These are phyloP conservation scores for Conger conger DNA, from an alignment of 2,113 vertebrate species.

Conservation along the genomic window DNA sequence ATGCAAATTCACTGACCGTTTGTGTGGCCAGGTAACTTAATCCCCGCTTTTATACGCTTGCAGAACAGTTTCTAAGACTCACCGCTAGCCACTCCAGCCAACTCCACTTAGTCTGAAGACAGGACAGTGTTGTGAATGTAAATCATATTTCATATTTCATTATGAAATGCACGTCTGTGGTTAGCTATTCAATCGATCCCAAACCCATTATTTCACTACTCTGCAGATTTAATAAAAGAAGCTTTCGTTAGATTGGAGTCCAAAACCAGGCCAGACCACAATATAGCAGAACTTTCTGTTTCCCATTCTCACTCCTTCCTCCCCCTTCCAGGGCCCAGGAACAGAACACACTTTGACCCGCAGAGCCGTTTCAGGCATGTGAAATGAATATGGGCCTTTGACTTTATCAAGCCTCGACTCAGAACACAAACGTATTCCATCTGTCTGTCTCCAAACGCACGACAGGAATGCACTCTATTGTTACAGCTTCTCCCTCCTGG, in stretches of 20 bases:
- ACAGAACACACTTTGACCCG: slow-evolving; percentile 62
- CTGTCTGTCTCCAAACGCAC: slow-evolving; percentile 61
- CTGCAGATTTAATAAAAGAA: background rate
- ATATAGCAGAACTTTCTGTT: background rate
- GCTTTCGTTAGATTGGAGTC: background rate
- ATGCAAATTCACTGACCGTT: slow-evolving; percentile 19
- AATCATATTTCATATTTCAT: background rate
- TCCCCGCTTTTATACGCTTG: background rate
- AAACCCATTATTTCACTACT: background rate
- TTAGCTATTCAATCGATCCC: background rate
- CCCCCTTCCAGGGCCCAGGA: slow-evolving; percentile 43
- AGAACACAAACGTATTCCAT: slow-evolving; percentile 36
- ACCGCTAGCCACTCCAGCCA: background rate
- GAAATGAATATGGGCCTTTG: slow-evolving; percentile 49
- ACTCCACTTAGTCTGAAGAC: background rate
- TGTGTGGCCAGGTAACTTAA: background rate
- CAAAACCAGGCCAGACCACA: background rate
- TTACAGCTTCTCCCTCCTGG: slow-evolving; percentile 57
- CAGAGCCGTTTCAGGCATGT: slow-evolving; percentile 54
- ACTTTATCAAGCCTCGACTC: slow-evolving; percentile 32
- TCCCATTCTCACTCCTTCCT: slow-evolving; percentile 29
- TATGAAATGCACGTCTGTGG: background rate
- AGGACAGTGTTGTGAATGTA: no score
- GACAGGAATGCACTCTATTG: slow-evolving; percentile 71
- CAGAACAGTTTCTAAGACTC: background rate